Base-by-base conservation (phyloP, 1,140 invertebrate species). In the Sycophaga agraensis region DNA sequence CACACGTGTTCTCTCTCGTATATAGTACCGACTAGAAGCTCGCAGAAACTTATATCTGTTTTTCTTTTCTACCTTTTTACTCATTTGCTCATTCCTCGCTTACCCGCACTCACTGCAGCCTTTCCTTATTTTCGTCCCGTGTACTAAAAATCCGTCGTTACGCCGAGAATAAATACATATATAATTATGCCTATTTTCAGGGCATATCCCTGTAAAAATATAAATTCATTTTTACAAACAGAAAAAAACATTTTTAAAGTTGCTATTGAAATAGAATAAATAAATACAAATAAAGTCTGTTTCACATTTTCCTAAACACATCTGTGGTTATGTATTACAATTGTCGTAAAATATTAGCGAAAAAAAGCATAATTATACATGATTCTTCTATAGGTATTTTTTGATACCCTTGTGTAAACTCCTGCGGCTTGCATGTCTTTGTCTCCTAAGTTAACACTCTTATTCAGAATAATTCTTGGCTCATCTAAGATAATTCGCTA, bases 1-100 rank as follows among this genome's bases (percentile, higher is more conserved):
- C 26, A 40, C 46, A 60, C 40, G 40, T 59, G 48, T 51, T 59
- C n/a, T n/a, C n/a, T n/a, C n/a, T 31, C 26, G 21, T 45, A n/a
- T n/a, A 59, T 43, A 24, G 24, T 45, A 37, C 49, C 58, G 49
- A 60, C 58, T 53, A 53, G 49, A 53, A 60, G 49, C 49, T 60
- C 39, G 48, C 48, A 31, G 19, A 51, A 50, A 34, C 6, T 35
- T 37, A 26, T 31, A 12, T 35, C 12, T 22, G 16, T 34, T 35
- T 49, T 26, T 49, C 39, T 48, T 17, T 39, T 56, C 12, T 2
- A 6, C 9, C 24, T 21, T 24, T 39, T 21, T 9, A 37, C 22
- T 26, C n/a, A 2, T 22, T 17, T 28, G 14, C 22, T 5, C 17
- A 17, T 26, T 7, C 14, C 21, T 40, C n/a, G 1, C 3, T 37